phyloP scores from a whole-genome alignment of 2,888 invertebrate species.

The Allophyes oxyacanthae region DNA sequence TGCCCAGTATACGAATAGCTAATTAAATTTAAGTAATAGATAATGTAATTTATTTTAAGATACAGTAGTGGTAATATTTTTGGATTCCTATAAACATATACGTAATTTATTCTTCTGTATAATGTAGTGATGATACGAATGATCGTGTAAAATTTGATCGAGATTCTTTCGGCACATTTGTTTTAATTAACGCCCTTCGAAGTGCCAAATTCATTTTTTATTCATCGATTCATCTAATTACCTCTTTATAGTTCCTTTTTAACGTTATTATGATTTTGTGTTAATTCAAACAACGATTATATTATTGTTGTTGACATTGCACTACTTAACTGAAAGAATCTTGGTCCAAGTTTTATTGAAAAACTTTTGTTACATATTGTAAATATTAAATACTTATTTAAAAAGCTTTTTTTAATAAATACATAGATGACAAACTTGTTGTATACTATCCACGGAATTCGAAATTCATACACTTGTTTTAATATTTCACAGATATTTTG shows the following conservation, averaged over 20 bases:
- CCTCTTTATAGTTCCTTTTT: slow-evolving; percentile 76
- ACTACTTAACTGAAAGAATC: slow-evolving; percentile 75
- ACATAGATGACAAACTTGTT: slow-evolving; percentile 43
- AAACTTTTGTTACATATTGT: slow-evolving; percentile 80
- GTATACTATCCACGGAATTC: slow-evolving; percentile 60
- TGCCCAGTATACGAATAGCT: slow-evolving; percentile 90
- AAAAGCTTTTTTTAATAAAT: slow-evolving; percentile 62
- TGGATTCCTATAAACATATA: slow-evolving; percentile 89
- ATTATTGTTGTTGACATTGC: slow-evolving; percentile 44
- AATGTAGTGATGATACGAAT: slow-evolving; percentile 61
- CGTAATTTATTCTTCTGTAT: slow-evolving; percentile 84
- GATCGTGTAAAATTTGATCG: slow-evolving; percentile 70
- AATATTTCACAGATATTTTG: slow-evolving; percentile 69
- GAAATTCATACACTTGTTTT: slow-evolving; percentile 79
- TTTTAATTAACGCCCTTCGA: slow-evolving; percentile 70
- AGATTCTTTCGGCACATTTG: slow-evolving; percentile 77
- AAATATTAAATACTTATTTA: slow-evolving; percentile 79
- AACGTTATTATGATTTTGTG: slow-evolving; percentile 63
- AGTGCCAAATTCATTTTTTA: slow-evolving; percentile 85
- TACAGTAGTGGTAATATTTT: slow-evolving; percentile 88
- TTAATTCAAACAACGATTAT: slow-evolving; percentile 59
- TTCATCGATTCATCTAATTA: slow-evolving; percentile 71
- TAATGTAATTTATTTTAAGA: slow-evolving; percentile 88
- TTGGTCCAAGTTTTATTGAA: slow-evolving; percentile 72
- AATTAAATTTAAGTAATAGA: slow-evolving; percentile 80